Evolutionary conservation across 2,888 invertebrate genomes (phyloP).

Genomic region (Tipula confusa): DNA sequence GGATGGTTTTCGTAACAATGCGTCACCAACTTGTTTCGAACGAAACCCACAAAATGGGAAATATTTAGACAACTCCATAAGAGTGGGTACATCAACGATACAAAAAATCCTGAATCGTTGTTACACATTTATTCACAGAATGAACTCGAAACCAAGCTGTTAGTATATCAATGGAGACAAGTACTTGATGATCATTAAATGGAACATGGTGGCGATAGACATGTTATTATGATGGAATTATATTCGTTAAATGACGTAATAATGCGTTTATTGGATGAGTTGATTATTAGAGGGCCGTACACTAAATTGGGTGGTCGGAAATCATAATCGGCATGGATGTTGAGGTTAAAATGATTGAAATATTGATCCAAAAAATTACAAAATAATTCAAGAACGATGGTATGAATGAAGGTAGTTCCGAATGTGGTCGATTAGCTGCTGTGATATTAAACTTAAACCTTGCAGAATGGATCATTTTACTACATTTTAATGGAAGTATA

Average conservation of each 20-base stretch:
- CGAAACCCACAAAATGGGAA: constrained; percentile 38
- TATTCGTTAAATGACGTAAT: constrained; percentile 53
- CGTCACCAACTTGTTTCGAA: constrained; percentile 53
- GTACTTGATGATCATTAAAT: constrained; percentile 52
- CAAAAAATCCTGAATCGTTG: constrained; percentile 55
- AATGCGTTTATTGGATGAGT: constrained; percentile 55
- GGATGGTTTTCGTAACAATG: constrained; percentile 73
- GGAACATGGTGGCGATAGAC: constrained; percentile 43
- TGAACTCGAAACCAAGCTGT: constrained; percentile 55
- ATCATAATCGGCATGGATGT: constrained; percentile 60
- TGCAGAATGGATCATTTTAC: too few species aligned
- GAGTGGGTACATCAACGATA: constrained; percentile 50
- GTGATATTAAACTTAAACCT: too few species aligned
- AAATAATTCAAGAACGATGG: too few species aligned
- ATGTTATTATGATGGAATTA: constrained; percentile 60
- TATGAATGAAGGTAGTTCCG: too few species aligned
- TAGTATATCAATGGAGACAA: constrained; percentile 56
- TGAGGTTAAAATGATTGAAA: too few species aligned
- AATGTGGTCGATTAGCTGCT: too few species aligned
- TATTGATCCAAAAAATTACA: too few species aligned
- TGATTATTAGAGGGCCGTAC: constrained; percentile 54
- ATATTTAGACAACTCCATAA: constrained; percentile 53
- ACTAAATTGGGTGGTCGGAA: constrained; percentile 69
- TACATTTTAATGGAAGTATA: too few species aligned
- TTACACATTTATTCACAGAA: constrained; percentile 60